Percentiles rank a stretch among this genome's conserved stretches.
phyloP scores from a whole-genome alignment of 2,797 vertebrate genomes.

The Podargus strigoides region DNA sequence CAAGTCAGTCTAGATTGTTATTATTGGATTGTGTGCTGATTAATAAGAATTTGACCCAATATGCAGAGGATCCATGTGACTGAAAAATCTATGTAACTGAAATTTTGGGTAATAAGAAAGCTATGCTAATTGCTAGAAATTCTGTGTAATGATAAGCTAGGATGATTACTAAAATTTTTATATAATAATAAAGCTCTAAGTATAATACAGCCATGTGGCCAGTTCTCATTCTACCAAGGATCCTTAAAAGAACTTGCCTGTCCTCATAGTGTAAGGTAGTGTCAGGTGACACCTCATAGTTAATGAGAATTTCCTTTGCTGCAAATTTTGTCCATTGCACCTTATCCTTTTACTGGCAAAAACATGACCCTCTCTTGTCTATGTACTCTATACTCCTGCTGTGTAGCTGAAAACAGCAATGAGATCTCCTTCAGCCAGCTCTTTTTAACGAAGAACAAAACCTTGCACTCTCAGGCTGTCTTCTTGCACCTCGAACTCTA shows the following conservation, averaged over 20 bases:
- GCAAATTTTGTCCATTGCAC: neutral
- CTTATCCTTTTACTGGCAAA: neutral
- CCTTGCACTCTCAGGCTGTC: neutral
- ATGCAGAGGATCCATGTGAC: neutral
- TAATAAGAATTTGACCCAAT: neutral
- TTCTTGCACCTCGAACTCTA: neutral
- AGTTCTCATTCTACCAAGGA: neutral
- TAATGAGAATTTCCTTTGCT: neutral
- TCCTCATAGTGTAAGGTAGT: accelerated
- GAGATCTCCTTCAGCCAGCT: neutral
- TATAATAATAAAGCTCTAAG: neutral
- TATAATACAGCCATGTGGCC: neutral
- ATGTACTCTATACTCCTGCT: neutral
- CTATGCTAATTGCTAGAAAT: neutral
- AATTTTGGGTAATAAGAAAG: neutral
- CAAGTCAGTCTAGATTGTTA: neutral
- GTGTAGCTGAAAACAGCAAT: neutral
- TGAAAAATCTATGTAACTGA: neutral
- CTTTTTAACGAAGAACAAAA: neutral
- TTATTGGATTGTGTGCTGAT: neutral
- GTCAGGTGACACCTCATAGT: neutral
- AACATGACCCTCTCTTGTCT: neutral
- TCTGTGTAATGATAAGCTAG: neutral
- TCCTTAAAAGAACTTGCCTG: neutral
- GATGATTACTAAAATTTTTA: neutral